Percentiles rank a stretch among this genome's conserved stretches.
Evolutionary conservation across 2,113 vertebrate genomes (phyloP).

Genomic region (Cyprinodon brontotheroides): DNA sequence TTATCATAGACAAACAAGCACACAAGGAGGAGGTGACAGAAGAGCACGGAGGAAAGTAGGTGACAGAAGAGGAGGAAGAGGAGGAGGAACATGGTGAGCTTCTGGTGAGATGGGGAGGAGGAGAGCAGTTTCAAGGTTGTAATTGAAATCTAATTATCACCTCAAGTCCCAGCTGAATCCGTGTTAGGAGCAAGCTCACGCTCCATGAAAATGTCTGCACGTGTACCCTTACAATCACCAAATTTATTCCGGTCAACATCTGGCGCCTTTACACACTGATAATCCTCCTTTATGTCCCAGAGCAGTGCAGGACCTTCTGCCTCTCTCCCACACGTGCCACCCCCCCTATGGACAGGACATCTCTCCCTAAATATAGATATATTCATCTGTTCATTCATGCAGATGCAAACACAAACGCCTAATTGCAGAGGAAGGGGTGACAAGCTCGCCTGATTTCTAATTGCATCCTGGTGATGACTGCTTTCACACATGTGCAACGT

Average conservation of each 20-base stretch:
- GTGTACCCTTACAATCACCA: conserved; percentile 49
- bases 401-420: conserved; percentile 10
- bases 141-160: conserved; percentile 83
- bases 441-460: conserved; percentile 41
- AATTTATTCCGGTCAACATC: conserved; percentile 72
- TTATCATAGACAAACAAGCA: conserved; percentile 55
- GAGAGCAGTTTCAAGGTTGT: conserved; percentile 64
- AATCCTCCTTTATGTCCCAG: conserved; percentile 60
- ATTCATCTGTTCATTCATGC: conserved; percentile 9
- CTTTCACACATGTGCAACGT: conserved; percentile 67
- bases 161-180: conserved; percentile 71
- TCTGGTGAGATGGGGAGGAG: conserved; percentile 53
- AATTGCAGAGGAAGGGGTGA: conserved; percentile 27
- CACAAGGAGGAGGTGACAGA: conserved; percentile 2
- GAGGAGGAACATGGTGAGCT: neutral
- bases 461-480: conserved; percentile 38
- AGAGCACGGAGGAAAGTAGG: neutral
- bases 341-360: conserved; percentile 3
- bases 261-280: conserved; percentile 75
- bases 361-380: neutral
- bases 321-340: conserved; percentile 12
- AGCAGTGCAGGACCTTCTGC: conserved; percentile 60
- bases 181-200: conserved; percentile 30
- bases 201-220: conserved; percentile 39
- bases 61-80: neutral